These are phyloP conservation scores for Drosophila gunungcola DNA, from an alignment of 1,140 invertebrate genomes.

Conservation along the genomic window DNA sequence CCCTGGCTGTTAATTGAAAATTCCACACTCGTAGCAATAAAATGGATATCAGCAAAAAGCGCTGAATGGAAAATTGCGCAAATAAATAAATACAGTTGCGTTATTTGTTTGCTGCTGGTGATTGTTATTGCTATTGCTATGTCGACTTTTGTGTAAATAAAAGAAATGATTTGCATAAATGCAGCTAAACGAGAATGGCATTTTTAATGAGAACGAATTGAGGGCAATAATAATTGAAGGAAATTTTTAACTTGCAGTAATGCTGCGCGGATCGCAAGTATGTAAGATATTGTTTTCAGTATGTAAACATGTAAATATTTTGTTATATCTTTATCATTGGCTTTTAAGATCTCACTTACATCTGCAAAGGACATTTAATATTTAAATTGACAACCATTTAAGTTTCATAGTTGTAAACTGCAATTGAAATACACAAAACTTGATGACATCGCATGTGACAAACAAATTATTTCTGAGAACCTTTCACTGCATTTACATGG, in stretches of 20 bases:
- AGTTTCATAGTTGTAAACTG: constrained; percentile 1
- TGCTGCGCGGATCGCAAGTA: constrained; percentile 12
- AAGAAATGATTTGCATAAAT: constrained; percentile 39
- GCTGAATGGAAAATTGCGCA: constrained; percentile 48
- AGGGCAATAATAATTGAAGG: constrained; percentile 4
- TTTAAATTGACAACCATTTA: background rate
- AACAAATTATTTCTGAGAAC: constrained; percentile 20
- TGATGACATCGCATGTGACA: constrained; percentile 2
- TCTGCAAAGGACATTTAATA: background rate
- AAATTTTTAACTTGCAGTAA: constrained; percentile 6
- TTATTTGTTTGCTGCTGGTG: constrained; percentile 14
- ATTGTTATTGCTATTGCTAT: constrained; percentile 36
- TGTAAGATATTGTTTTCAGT: constrained; percentile 1
- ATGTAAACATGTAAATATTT: constrained; percentile 18
- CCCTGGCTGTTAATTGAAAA: constrained; percentile 40
- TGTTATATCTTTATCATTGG: constrained; percentile 3
- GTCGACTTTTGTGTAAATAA: constrained; percentile 54
- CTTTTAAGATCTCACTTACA: background rate
- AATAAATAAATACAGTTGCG: constrained; percentile 55
- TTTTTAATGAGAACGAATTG: constrained; percentile 43
- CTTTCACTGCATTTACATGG: constrained; percentile 30
- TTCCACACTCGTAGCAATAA: constrained; percentile 14
- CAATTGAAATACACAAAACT: constrained; percentile 6
- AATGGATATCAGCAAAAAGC: constrained; percentile 19
- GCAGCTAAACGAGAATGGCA: constrained; percentile 31